Evolutionary conservation across 2,888 invertebrate species (phyloP).

Genomic region (Clusia tigrina): DNA sequence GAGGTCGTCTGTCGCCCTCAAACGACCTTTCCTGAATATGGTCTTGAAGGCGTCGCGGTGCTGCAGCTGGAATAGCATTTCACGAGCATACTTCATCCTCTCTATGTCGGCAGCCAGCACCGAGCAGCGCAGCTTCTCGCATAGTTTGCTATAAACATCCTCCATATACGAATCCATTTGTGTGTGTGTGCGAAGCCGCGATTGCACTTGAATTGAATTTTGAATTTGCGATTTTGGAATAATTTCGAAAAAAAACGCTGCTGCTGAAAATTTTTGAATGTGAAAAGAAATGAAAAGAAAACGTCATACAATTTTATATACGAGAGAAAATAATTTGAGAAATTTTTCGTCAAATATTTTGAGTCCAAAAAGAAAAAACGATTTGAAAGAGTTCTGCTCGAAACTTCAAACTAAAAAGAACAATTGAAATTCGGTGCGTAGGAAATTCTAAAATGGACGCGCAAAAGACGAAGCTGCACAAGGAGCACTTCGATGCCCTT

Average conservation of each 20-base stretch:
- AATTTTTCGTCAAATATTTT: no score
- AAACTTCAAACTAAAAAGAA: no score
- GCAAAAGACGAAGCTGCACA: neutral
- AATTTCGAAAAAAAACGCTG: neutral
- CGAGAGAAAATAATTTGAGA: neutral
- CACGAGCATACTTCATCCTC: constrained; percentile 46
- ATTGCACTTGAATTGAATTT: neutral
- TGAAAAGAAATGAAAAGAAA: no score
- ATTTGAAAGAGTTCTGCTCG: no score
- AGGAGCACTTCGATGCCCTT: no score
- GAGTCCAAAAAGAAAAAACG: no score
- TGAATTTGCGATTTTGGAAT: neutral
- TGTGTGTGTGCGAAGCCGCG: no score
- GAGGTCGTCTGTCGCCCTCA: no score
- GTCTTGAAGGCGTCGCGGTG: constrained; percentile 38
- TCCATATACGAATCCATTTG: constrained; percentile 6
- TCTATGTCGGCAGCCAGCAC: constrained; percentile 42
- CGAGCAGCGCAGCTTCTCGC: constrained; percentile 42
- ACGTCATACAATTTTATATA: neutral
- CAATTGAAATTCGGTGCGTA: no score
- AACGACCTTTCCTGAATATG: constrained; percentile 34
- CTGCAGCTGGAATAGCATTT: constrained; percentile 42
- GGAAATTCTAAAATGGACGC: no score
- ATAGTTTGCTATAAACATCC: constrained; percentile 36
- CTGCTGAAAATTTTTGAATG: no score